Percentiles rank a stretch among this genome's conserved stretches.
These are phyloP conservation scores for Tupaia tana DNA, from an alignment of 2,113 vertebrate species.

Conservation along the genomic window DNA sequence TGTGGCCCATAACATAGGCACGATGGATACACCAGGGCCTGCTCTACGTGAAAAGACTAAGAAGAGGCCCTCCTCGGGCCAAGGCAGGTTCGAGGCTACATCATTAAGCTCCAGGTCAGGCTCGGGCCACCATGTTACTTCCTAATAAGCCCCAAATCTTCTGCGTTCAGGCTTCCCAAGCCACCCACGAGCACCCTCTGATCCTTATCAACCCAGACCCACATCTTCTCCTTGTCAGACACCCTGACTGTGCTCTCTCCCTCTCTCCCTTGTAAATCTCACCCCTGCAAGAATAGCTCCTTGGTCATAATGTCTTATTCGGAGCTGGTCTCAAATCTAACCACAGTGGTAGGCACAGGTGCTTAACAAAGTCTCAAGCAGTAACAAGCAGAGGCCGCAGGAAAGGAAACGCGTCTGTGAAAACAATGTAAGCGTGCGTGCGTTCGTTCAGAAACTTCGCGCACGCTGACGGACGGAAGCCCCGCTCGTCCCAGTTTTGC, in stretches of 20 bases:
- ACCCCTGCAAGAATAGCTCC: neutral
- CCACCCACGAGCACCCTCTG: neutral
- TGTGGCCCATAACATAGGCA: neutral
- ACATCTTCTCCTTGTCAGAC: too few relatives aligned
- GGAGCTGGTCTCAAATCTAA: neutral
- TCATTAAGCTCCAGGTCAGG: neutral
- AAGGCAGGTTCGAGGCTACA: neutral
- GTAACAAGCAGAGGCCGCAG: neutral
- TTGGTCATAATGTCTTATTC: neutral
- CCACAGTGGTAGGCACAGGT: accelerated
- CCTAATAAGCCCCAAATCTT: neutral
- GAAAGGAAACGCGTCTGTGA: accelerated
- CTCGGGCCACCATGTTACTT: neutral
- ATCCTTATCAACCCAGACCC: too few relatives aligned
- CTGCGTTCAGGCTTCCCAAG: neutral
- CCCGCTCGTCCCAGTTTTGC: neutral
- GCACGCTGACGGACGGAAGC: neutral
- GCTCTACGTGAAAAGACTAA: neutral
- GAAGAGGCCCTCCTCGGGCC: neutral
- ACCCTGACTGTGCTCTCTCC: neutral
- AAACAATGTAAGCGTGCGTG: accelerated
- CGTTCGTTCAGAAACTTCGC: neutral
- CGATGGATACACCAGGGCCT: too few relatives aligned
- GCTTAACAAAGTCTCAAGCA: neutral
- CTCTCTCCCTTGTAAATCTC: neutral